Conservation (phyloP, 1,140 invertebrate species). For the Conus betulinus region DNA sequence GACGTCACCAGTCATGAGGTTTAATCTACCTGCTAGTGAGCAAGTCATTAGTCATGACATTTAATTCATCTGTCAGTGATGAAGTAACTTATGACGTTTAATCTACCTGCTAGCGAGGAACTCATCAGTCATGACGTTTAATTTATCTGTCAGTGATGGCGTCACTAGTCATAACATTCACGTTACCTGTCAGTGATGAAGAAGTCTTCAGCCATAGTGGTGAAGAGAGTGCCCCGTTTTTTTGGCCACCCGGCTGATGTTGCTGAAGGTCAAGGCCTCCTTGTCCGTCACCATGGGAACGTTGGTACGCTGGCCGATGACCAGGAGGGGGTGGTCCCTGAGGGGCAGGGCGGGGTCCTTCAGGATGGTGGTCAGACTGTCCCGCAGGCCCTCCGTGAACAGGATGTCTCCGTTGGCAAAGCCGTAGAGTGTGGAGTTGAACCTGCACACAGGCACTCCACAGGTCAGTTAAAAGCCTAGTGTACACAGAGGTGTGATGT, state of each 20-base stretch:
- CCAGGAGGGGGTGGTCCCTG: conserved; percentile 36
- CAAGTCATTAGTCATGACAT: too few relatives aligned
- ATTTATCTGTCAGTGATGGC: too few relatives aligned
- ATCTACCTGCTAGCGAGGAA: too few relatives aligned
- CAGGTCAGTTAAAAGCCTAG: background rate
- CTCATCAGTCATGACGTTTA: too few relatives aligned
- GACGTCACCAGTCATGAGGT: too few relatives aligned
- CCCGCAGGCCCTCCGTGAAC: conserved; percentile 50
- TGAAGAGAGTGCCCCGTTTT: conserved; percentile 49
- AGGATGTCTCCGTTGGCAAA: conserved; percentile 63
- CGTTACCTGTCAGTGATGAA: conserved; percentile 51
- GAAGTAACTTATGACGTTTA: too few relatives aligned
- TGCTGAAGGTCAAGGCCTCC: conserved; percentile 46
- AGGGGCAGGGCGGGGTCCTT: conserved; percentile 5
- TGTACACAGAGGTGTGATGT: background rate
- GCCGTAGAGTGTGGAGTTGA: conserved; percentile 53
- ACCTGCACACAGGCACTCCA: conserved; percentile 11
- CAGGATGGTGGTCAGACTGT: conserved; percentile 46
- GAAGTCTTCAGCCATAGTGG: conserved; percentile 57
- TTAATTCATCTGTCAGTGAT: too few relatives aligned
- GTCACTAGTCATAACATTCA: too few relatives aligned
- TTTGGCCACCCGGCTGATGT: conserved; percentile 39
- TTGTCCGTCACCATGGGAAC: conserved; percentile 48
- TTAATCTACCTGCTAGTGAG: too few relatives aligned
- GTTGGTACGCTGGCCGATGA: conserved; percentile 52